Evolutionary conservation across 1,140 invertebrate species (phyloP).

Genomic region (Chionoecetes opilio): DNA sequence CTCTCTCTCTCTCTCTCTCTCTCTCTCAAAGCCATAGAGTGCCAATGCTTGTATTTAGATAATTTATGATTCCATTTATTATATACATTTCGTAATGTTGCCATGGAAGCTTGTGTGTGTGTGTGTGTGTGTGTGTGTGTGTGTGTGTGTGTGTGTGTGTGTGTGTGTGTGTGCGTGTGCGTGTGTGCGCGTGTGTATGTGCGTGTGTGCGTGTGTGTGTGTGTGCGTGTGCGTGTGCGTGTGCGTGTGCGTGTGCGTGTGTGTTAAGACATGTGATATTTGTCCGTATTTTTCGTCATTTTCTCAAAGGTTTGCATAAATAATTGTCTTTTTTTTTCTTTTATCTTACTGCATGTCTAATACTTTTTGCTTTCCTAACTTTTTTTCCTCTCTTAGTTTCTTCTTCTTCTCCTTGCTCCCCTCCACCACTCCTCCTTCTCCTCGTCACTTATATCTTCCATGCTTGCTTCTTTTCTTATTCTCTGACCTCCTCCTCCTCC

Average conservation of each 20-base stretch:
- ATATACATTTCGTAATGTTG: too few relatives aligned
- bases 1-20: background rate
- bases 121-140: too few relatives aligned
- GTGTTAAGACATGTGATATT: background rate
- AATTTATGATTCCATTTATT: too few relatives aligned
- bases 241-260: constrained; percentile 12
- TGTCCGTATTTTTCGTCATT: background rate
- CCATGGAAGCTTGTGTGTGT: too few relatives aligned
- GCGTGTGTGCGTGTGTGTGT: constrained; percentile 10
- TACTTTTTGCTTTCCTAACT: background rate
- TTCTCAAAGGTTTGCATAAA: background rate
- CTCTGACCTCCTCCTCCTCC: background rate
- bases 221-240: constrained; percentile 24
- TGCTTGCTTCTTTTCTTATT: too few relatives aligned
- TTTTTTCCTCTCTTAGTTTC: background rate
- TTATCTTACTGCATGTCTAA: background rate
- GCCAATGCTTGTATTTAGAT: too few relatives aligned
- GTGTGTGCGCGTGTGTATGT: background rate
- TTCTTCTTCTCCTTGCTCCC: background rate
- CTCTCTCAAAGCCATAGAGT: background rate
- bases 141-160: too few relatives aligned
- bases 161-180: too few relatives aligned
- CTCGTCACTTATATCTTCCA: too few relatives aligned
- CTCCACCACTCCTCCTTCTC: background rate
- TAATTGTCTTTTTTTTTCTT: background rate